A percentile compares a stretch with the other conserved stretches of the same genome.
Evolutionary conservation across 2,113 vertebrate species (phyloP).

Genomic region (Alectura lathami): DNA sequence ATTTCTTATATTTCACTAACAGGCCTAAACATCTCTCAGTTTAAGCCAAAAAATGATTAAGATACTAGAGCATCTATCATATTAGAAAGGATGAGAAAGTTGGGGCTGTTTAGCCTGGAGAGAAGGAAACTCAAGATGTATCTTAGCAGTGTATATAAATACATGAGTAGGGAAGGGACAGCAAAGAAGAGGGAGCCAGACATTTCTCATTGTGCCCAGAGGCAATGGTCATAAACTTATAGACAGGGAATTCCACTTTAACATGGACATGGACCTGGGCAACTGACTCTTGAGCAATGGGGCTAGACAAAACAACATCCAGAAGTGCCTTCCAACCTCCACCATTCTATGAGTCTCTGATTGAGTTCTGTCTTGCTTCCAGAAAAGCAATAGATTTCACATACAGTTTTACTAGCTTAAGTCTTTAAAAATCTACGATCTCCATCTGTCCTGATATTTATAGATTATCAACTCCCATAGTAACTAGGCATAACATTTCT

Average conservation of each 20-base stretch:
- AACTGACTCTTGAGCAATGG: too few relatives aligned
- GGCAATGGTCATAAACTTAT: not conserved
- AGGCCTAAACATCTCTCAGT: not conserved
- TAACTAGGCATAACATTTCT: not conserved
- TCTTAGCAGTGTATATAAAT: not conserved
- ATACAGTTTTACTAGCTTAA: not conserved
- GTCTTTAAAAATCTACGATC: not conserved
- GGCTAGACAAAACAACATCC: too few relatives aligned
- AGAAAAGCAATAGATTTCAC: not conserved
- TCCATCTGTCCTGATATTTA: not conserved
- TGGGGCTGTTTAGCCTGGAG: not conserved
- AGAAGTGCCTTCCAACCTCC: not conserved
- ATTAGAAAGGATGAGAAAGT: not conserved
- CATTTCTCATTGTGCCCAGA: not conserved
- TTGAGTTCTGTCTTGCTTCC: not conserved
- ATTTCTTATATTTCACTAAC: not conserved
- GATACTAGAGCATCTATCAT: not conserved
- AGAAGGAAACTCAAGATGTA: not conserved
- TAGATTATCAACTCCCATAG: not conserved
- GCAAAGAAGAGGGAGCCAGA: accelerated
- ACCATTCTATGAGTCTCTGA: not conserved
- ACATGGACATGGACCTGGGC: too few relatives aligned
- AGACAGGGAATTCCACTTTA: too few relatives aligned
- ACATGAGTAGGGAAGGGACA: accelerated
- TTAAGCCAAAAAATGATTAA: not conserved